phyloP scores from a whole-genome alignment of 2,113 vertebrate species.

The Protobothrops flavoviridis region DNA sequence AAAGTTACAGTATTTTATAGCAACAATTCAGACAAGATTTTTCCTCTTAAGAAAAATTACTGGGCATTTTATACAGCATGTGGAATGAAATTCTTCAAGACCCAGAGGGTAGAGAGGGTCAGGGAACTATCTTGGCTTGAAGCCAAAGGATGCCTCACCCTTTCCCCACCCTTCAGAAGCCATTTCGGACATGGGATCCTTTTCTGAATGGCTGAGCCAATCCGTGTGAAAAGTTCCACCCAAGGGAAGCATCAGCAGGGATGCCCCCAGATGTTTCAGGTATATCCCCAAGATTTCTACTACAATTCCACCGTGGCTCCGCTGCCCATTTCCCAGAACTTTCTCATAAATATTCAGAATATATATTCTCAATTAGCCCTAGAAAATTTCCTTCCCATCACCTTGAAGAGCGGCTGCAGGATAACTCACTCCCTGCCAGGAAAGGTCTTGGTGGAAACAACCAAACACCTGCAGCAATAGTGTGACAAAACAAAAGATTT shows the following conservation, averaged over 20 bases:
- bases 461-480: not conserved
- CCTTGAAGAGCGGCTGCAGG: not conserved
- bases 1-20: not conserved
- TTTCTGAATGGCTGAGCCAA: not conserved
- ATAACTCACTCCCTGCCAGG: not conserved
- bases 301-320: too few species aligned
- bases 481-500: not conserved
- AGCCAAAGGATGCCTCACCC: too few species aligned
- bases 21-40: not conserved
- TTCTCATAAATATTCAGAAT: not conserved
- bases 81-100: not conserved
- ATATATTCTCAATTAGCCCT: not conserved
- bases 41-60: not conserved
- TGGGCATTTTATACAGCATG: not conserved
- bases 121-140: too few species aligned
- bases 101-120: not conserved
- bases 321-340: not conserved
- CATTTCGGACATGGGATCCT: not conserved
- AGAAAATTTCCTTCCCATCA: not conserved
- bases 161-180: too few species aligned
- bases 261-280: not conserved
- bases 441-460: not conserved
- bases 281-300: not conserved
- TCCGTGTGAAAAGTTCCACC: too few species aligned
- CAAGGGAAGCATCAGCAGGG: not conserved